Percentiles rank a stretch among this genome's conserved stretches.
Conservation (phyloP, 1,140 invertebrate genomes). For the Drosophila pseudoananassae region DNA sequence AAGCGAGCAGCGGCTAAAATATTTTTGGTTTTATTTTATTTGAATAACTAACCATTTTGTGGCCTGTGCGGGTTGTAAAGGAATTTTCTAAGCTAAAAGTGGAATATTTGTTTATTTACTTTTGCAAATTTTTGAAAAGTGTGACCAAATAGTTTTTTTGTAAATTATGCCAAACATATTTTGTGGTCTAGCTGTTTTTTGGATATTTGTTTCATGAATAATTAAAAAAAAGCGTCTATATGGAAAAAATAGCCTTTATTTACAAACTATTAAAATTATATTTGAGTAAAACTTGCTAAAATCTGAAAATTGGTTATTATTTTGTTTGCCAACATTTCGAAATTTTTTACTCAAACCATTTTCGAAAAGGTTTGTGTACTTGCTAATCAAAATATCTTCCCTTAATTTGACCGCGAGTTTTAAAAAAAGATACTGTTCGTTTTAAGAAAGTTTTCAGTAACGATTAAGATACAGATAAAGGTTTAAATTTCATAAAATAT, state of each 20-base stretch:
- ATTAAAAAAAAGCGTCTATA: too few relatives aligned
- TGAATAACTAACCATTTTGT: slow-evolving; percentile 17
- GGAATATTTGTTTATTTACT: slow-evolving; percentile 3
- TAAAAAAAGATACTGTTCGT: neutral
- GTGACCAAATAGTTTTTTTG: neutral
- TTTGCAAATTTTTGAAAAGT: neutral
- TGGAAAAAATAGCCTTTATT: too few relatives aligned
- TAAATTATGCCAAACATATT: neutral
- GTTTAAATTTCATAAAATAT: neutral
- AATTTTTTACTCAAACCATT: neutral
- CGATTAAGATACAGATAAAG: too few relatives aligned
- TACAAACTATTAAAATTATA: too few relatives aligned
- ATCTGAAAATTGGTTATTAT: neutral
- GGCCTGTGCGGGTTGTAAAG: neutral
- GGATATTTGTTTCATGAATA: too few relatives aligned
- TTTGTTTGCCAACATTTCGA: too few relatives aligned
- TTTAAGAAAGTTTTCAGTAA: too few relatives aligned
- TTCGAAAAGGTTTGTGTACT: neutral
- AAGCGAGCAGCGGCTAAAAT: slow-evolving; percentile 20
- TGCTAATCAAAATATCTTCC: neutral
- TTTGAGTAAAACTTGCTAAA: neutral
- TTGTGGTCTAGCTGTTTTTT: neutral
- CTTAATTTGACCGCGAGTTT: neutral
- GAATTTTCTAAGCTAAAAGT: slow-evolving; percentile 21
- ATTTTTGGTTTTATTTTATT: neutral